These are phyloP conservation scores for Phengaris arion DNA, from an alignment of 2,888 invertebrate genomes.

Conservation along the genomic window DNA sequence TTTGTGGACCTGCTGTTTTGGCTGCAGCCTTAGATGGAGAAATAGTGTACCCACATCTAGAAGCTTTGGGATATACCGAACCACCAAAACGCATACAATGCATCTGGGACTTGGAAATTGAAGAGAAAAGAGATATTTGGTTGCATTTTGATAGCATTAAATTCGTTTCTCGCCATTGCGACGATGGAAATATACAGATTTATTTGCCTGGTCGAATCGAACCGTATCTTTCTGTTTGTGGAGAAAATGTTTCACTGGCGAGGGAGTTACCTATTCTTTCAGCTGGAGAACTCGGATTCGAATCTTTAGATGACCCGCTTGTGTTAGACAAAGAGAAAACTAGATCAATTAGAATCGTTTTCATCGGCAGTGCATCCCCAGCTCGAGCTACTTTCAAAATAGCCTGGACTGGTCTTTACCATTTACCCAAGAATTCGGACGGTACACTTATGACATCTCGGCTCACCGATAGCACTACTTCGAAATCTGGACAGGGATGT, in stretches of 20 bases:
- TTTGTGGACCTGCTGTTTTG: conserved; percentile 90
- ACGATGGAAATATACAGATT: conserved; percentile 91
- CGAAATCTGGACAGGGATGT: conserved; percentile 79
- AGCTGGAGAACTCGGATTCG: conserved; percentile 86
- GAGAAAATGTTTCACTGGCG: conserved; percentile 90
- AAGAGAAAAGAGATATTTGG: conserved; percentile 91
- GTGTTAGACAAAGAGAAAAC: conserved; percentile 81
- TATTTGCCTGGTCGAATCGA: conserved; percentile 85
- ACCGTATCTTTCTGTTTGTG: conserved; percentile 90
- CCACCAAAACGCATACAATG: conserved; percentile 86
- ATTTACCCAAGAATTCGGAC: conserved; percentile 90
- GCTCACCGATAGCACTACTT: conserved; percentile 80
- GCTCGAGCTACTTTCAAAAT: conserved; percentile 92
- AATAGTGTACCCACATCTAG: conserved; percentile 91
- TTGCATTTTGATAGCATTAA: conserved; percentile 92
- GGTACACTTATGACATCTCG: conserved; percentile 89
- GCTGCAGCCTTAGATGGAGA: conserved; percentile 91
- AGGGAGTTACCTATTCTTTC: conserved; percentile 89
- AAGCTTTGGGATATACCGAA: conserved; percentile 85
- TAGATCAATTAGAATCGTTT: conserved; percentile 84
- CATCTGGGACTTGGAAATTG: conserved; percentile 90
- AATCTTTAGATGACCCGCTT: conserved; percentile 76
- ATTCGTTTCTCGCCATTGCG: conserved; percentile 90
- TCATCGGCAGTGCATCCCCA: conserved; percentile 87
- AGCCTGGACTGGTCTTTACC: conserved; percentile 93